These are phyloP conservation scores for Calephelis nemesis DNA, from an alignment of 1,140 invertebrate species.

Conservation along the genomic window DNA sequence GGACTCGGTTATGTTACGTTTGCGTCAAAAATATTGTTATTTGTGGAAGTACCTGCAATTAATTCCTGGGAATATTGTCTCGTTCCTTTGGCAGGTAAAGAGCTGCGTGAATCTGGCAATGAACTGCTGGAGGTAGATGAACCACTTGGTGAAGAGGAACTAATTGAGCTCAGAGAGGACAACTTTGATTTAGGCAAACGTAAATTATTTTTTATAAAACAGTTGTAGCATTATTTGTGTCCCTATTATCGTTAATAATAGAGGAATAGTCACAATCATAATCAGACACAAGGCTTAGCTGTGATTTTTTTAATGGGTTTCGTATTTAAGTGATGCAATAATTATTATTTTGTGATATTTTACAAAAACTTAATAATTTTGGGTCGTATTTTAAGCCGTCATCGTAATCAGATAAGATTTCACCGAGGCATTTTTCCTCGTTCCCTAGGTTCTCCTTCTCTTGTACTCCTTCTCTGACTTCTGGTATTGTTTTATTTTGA, in stretches of 20 bases:
- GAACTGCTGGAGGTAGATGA: conserved; percentile 7
- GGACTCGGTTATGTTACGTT: conserved; percentile 8
- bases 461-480: conserved; percentile 11
- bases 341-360: conserved; percentile 12
- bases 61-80: background rate
- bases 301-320: conserved; percentile 13
- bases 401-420: conserved; percentile 19
- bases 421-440: conserved; percentile 17
- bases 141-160: conserved; percentile 13
- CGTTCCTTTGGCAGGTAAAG: conserved; percentile 16
- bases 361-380: conserved; percentile 2
- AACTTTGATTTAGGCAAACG: background rate
- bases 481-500: too few relatives aligned
- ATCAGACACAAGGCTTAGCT: conserved; percentile 15
- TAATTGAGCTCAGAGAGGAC: conserved; percentile 6
- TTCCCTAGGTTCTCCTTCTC: conserved; percentile 2
- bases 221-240: conserved; percentile 16
- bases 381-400: conserved; percentile 11
- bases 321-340: background rate
- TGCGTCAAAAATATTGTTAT: background rate
- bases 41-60: background rate
- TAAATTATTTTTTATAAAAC: conserved; percentile 17
- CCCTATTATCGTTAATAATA: conserved; percentile 16
- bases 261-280: conserved; percentile 14
- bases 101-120: background rate